Percentiles rank a stretch among this genome's conserved stretches.
These are phyloP conservation scores for Neoarius graeffei DNA, from an alignment of 2,113 vertebrate species.

Conservation along the genomic window DNA sequence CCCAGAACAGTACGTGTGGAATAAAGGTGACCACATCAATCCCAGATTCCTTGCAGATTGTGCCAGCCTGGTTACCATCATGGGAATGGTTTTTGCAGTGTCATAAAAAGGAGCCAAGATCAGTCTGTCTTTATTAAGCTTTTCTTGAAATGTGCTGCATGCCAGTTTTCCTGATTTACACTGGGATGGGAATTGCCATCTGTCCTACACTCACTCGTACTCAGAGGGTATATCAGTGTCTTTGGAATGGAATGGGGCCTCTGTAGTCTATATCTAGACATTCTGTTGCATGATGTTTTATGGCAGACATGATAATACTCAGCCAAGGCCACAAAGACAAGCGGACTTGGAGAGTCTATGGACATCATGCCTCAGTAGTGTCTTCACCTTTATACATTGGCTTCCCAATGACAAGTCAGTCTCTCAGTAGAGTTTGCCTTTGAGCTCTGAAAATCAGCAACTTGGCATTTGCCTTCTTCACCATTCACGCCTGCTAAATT, in stretches of 20 bases:
- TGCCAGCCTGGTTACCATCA: slow-evolving; percentile 26
- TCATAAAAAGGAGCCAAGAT: neutral
- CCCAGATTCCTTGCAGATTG: slow-evolving; percentile 27
- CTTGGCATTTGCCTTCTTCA: slow-evolving; percentile 18
- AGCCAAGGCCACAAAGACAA: slow-evolving; percentile 35
- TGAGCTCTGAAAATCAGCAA: slow-evolving; percentile 8
- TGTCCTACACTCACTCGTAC: neutral
- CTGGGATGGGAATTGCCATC: slow-evolving; percentile 6
- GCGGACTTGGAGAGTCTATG: neutral
- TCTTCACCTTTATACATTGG: slow-evolving; percentile 16
- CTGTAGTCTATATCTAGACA: neutral
- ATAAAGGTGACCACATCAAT: slow-evolving; percentile 39
- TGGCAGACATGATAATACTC: slow-evolving; percentile 14
- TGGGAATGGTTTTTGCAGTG: slow-evolving; percentile 14
- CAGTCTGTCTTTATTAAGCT: slow-evolving; percentile 1
- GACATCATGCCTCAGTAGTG: neutral
- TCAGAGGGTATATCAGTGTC: neutral
- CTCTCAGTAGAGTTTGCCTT: slow-evolving; percentile 1
- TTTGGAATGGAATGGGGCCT: neutral
- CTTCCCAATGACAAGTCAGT: neutral
- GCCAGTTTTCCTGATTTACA: slow-evolving; percentile 19
- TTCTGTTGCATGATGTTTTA: slow-evolving; percentile 16
- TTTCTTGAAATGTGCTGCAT: neutral
- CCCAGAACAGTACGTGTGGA: neutral
- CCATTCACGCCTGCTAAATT: neutral